These are phyloP conservation scores for Slavum lentiscoides DNA, from an alignment of 2,888 invertebrate species.

Conservation along the genomic window DNA sequence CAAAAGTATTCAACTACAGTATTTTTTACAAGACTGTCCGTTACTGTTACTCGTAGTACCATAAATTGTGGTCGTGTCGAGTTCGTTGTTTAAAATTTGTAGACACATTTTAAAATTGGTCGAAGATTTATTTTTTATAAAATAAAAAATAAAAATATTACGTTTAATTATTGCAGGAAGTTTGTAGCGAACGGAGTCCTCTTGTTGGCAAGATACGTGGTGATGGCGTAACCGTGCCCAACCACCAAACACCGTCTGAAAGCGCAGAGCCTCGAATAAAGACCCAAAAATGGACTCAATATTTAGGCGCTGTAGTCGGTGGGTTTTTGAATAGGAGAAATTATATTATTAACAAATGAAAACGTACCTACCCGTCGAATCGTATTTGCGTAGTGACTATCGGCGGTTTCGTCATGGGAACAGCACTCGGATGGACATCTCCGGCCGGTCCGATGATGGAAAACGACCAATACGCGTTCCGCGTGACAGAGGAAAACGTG, in stretches of 20 bases:
- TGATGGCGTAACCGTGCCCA: conserved; percentile 66
- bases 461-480: conserved; percentile 64
- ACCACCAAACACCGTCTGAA: conserved; percentile 65
- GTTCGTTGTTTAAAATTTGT: no score
- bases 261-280: conserved; percentile 66
- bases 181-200: conserved; percentile 12
- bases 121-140: no score
- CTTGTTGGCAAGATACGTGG: conserved; percentile 60
- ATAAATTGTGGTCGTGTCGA: no score
- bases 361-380: neutral
- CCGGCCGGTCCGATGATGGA: conserved; percentile 65
- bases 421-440: conserved; percentile 77
- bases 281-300: conserved; percentile 67
- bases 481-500: conserved; percentile 63
- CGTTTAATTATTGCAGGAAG: neutral
- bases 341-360: neutral
- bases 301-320: conserved; percentile 70
- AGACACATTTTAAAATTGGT: no score
- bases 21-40: no score
- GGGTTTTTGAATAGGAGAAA: conserved; percentile 52
- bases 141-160: no score
- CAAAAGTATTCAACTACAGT: no score
- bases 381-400: conserved; percentile 66
- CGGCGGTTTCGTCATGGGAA: conserved; percentile 77
- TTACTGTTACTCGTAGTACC: no score